These are phyloP conservation scores for Petrolisthes manimaculis DNA, from an alignment of 2,888 invertebrate genomes.

Conservation along the genomic window DNA sequence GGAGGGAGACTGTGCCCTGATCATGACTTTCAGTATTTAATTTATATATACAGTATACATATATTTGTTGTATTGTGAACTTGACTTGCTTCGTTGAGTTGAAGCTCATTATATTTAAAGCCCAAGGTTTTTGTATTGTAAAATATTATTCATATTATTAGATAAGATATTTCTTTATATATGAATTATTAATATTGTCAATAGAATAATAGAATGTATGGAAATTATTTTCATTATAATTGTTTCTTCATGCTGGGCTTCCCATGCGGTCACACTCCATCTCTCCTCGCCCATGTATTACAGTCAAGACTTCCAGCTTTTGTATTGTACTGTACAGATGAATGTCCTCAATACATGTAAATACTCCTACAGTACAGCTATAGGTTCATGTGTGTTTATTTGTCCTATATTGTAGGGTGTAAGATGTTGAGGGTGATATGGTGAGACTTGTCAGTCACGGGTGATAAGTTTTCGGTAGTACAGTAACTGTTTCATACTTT, in stretches of 20 bases:
- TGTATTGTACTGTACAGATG: slow-evolving; percentile 62
- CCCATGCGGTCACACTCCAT: slow-evolving; percentile 50
- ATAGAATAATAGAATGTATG: neutral
- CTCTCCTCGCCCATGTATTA: neutral
- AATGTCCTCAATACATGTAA: slow-evolving; percentile 55
- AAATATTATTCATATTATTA: neutral
- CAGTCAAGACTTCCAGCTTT: slow-evolving; percentile 58
- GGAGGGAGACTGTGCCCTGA: too few relatives aligned
- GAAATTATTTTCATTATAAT: neutral
- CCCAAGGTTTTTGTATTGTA: neutral
- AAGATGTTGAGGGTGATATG: too few relatives aligned
- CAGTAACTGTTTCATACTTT: too few relatives aligned
- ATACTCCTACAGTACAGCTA: slow-evolving; percentile 50
- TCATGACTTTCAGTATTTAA: too few relatives aligned
- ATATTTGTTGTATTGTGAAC: too few relatives aligned
- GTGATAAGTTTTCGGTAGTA: too few relatives aligned
- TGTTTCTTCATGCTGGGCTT: slow-evolving; percentile 40
- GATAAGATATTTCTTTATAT: neutral
- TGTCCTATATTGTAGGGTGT: neutral
- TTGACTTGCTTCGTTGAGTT: too few relatives aligned
- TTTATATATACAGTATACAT: too few relatives aligned
- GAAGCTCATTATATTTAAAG: neutral
- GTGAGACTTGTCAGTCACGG: too few relatives aligned
- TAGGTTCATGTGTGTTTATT: slow-evolving; percentile 14
- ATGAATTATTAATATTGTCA: neutral